A percentile compares a stretch with the other conserved stretches of the same genome.
Evolutionary conservation across 1,140 invertebrate species (phyloP).

Genomic region (Theocolax elegans): DNA sequence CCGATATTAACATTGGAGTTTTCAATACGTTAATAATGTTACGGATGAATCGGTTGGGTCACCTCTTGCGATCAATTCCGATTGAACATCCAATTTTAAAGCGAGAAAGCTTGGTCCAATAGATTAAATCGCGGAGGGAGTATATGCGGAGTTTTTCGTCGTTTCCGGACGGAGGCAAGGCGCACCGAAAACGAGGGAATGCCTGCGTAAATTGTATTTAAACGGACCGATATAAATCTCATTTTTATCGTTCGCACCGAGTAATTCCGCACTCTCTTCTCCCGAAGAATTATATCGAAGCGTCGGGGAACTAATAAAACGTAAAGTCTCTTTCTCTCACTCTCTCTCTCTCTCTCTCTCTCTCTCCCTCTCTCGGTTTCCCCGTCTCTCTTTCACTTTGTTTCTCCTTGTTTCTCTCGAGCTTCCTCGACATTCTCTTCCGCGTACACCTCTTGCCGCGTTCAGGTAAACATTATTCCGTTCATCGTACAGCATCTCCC

Average conservation of each 20-base stretch:
- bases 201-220: conserved; percentile 26
- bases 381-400: too few species aligned
- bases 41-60: too few species aligned
- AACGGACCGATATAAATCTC: conserved; percentile 32
- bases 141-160: conserved; percentile 21
- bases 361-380: conserved; percentile 27
- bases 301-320: conserved; percentile 29
- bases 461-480: not conserved
- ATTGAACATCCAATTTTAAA: not conserved
- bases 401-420: too few species aligned
- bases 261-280: conserved; percentile 34
- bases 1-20: too few species aligned
- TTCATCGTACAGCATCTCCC: not conserved
- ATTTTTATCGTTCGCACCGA: conserved; percentile 30
- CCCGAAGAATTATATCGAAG: conserved; percentile 26
- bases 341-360: conserved; percentile 1
- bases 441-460: not conserved
- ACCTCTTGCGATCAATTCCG: not conserved
- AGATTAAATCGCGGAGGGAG: conserved; percentile 4
- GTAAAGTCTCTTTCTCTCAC: conserved; percentile 12
- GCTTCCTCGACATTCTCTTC: too few species aligned
- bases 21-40: too few species aligned
- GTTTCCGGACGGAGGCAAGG: conserved; percentile 9
- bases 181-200: too few species aligned
- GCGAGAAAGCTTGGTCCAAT: not conserved